Conservation (phyloP, 2,113 vertebrate genomes). For the Oophaga pumilio region DNA sequence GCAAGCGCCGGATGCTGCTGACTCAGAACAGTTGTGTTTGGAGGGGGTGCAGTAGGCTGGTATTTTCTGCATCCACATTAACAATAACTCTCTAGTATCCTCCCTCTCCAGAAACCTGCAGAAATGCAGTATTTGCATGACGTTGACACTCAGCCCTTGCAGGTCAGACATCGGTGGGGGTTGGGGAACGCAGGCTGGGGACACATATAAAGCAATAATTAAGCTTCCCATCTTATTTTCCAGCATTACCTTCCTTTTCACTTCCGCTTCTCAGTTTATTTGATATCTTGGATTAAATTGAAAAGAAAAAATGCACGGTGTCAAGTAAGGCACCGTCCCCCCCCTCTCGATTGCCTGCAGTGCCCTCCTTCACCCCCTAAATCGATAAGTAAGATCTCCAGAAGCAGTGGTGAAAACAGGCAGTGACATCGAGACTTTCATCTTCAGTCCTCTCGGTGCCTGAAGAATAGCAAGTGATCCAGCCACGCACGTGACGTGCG, state of each 20-base stretch:
- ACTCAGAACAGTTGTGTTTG: slow-evolving; percentile 82
- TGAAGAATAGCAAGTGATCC: slow-evolving; percentile 72
- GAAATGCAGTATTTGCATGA: slow-evolving; percentile 80
- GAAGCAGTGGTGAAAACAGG: slow-evolving; percentile 74
- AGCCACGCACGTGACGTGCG: slow-evolving; percentile 69
- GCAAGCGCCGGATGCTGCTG: slow-evolving; percentile 82
- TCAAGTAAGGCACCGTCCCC: slow-evolving; percentile 65
- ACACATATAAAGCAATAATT: slow-evolving; percentile 49
- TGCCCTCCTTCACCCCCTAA: slow-evolving; percentile 59
- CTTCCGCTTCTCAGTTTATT: slow-evolving; percentile 76
- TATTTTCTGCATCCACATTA: slow-evolving; percentile 81
- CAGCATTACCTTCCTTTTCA: slow-evolving; percentile 65
- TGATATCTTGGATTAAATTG: slow-evolving; percentile 75
- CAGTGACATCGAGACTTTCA: slow-evolving; percentile 71
- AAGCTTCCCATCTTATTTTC: slow-evolving; percentile 73
- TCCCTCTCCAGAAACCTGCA: slow-evolving; percentile 79
- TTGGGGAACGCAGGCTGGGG: slow-evolving; percentile 49
- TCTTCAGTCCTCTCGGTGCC: slow-evolving; percentile 65
- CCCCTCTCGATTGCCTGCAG: slow-evolving; percentile 62
- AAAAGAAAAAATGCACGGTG: slow-evolving; percentile 68
- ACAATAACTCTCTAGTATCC: slow-evolving; percentile 81
- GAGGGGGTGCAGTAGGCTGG: slow-evolving; percentile 76
- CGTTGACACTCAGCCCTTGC: slow-evolving; percentile 76
- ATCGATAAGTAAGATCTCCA: slow-evolving; percentile 79
- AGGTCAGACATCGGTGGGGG: slow-evolving; percentile 74